Conservation (phyloP, 2,113 vertebrate species). For the Oxyura jamaicensis region DNA sequence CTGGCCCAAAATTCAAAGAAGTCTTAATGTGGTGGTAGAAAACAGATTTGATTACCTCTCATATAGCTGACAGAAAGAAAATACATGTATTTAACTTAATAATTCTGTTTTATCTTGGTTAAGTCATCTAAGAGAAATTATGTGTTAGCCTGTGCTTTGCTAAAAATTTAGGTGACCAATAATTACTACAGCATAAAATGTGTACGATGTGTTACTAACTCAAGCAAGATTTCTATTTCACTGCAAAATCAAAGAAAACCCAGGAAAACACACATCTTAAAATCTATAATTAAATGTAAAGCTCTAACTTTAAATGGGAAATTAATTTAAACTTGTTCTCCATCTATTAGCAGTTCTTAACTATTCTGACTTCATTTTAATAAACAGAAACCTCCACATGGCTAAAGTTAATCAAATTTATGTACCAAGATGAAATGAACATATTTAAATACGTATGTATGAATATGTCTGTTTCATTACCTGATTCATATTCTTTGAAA, state of each 20-base stretch:
- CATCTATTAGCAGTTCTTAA: neutral
- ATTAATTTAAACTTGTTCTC: neutral
- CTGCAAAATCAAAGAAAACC: neutral
- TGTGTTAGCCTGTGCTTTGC: neutral
- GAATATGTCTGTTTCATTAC: neutral
- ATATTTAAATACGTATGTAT: neutral
- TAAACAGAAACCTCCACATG: neutral
- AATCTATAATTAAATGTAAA: neutral
- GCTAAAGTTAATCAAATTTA: neutral
- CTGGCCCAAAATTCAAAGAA: neutral
- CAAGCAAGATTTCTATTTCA: neutral
- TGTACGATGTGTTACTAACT: neutral
- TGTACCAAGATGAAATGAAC: neutral
- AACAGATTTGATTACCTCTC: neutral
- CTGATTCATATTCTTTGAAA: neutral
- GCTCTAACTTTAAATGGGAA: neutral
- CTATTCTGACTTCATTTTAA: neutral
- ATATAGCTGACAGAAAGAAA: neutral
- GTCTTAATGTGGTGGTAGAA: neutral
- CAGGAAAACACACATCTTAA: neutral
- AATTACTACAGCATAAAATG: neutral
- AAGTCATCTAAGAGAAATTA: neutral
- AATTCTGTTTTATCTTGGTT: neutral
- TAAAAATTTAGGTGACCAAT: neutral
- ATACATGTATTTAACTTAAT: neutral